Evolutionary conservation across 2,113 vertebrate genomes (phyloP).

Genomic region (Corynorhinus townsendii): DNA sequence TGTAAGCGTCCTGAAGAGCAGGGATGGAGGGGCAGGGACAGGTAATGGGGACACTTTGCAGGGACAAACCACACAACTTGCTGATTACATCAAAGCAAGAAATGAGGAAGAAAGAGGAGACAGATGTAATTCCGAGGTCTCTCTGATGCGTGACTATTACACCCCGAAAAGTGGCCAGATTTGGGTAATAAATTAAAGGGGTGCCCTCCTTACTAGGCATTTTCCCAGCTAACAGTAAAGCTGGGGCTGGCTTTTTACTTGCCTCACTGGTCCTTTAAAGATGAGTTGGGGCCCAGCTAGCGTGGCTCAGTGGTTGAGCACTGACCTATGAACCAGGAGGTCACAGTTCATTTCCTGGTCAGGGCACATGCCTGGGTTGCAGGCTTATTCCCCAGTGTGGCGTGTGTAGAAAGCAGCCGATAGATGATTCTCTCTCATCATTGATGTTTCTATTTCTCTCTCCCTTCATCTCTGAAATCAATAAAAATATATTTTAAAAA

Average conservation of each 20-base stretch:
- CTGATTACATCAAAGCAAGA: not conserved
- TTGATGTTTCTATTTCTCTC: too few relatives aligned
- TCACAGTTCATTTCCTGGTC: too few relatives aligned
- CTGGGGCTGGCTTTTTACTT: not conserved
- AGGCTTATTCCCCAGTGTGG: too few relatives aligned
- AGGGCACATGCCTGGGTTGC: too few relatives aligned
- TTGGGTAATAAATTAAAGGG: not conserved
- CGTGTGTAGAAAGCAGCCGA: too few relatives aligned
- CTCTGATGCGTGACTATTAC: rapidly evolving
- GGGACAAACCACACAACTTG: not conserved
- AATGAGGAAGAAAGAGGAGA: not conserved
- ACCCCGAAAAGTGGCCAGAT: not conserved
- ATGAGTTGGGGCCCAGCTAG: too few relatives aligned
- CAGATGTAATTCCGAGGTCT: not conserved
- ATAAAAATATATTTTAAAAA: too few relatives aligned
- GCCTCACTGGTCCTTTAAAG: not conserved
- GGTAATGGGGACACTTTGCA: not conserved
- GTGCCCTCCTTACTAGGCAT: not conserved
- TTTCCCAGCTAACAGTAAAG: not conserved
- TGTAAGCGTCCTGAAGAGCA: not conserved
- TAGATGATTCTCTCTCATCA: too few relatives aligned
- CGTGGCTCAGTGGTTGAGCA: too few relatives aligned
- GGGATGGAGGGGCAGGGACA: not conserved
- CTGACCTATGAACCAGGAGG: too few relatives aligned
- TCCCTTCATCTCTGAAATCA: too few relatives aligned